A percentile compares a stretch with the other conserved stretches of the same genome.
These are phyloP conservation scores for Cheilosia pagana DNA, from an alignment of 2,888 invertebrate genomes.

Conservation along the genomic window DNA sequence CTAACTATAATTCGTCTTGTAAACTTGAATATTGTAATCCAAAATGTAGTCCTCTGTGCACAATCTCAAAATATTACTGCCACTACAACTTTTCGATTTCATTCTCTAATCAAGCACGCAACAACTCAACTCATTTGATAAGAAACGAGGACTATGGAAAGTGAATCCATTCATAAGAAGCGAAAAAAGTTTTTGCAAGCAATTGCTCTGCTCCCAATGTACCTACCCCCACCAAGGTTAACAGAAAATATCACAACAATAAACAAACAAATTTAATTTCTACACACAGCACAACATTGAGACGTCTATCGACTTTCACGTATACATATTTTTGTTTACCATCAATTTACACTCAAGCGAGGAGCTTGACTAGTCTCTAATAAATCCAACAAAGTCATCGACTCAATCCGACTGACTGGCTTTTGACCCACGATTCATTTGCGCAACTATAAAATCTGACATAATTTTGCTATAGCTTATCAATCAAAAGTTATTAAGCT, in stretches of 20 bases:
- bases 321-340: constrained; percentile 30
- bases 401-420: constrained; percentile 4
- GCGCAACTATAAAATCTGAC: background rate
- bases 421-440: constrained; percentile 8
- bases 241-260: constrained; percentile 9
- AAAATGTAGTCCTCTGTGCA: too few relatives aligned
- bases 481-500: constrained; percentile 6
- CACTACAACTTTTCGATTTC: background rate
- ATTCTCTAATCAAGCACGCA: background rate
- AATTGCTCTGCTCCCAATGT: background rate
- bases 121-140: background rate
- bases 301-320: constrained; percentile 34
- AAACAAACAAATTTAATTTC: constrained; percentile 23
- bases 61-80: too few relatives aligned
- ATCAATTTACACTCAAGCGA: constrained; percentile 34
- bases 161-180: too few relatives aligned
- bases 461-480: constrained; percentile 11
- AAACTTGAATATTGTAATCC: too few relatives aligned
- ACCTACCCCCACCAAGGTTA: background rate
- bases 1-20: too few relatives aligned
- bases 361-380: constrained; percentile 1
- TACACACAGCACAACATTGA: constrained; percentile 1
- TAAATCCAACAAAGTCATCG: constrained; percentile 38
- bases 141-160: background rate
- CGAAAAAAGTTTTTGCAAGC: background rate